Base-by-base conservation (phyloP, 2,797 vertebrate genomes). In the Typhlichthys eigenmanni region DNA sequence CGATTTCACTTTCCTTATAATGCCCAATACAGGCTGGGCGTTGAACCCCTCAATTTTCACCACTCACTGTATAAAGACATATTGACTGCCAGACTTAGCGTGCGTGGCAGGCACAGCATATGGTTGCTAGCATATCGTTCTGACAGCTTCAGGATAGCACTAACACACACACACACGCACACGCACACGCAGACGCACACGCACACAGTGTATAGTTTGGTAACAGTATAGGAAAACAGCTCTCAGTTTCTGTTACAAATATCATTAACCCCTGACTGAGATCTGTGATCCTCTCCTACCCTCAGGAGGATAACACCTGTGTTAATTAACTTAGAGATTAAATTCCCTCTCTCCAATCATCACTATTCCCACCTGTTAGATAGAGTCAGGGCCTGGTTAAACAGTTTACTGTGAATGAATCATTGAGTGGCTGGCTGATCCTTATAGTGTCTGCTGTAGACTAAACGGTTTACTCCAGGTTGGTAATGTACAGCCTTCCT, bases 111-210 rank as follows among this genome's bases (percentile, higher is more conserved):
- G 66, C 72, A 78, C 94, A 95, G 93, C 94, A 17, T 17, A 17
- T 17, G 17, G 17, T 94, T 94, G 92, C 91, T 91, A 88, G 93
- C 95, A 95, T 93, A 88, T 92, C 94, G 82, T 85, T 93, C 85
- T 95, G 95, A 96, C 95, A 95, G 92, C 85, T 90, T 71, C 69
- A 64, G 64, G 63, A 70, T 60, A 66, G 61, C 68, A n/a, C 16
- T 11, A 19, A 46, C 47, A 67, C 50, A 71, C 62, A 60, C 13
- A 12, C 13, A 48, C 13, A 17, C 34, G 32, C 17, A 29, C 47
- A 52, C 13, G 17, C 55, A 46, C 17, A 29, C 47, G 47, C 64
- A 60, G 11, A n/a, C 13, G 47, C 58, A 61, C 60, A 19, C 62
- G 55, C 72, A 55, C 19, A 47, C 67, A 53, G 54, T 13, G 48